Evolutionary conservation across 2,113 vertebrate species (phyloP).

Genomic region (Lichenostomus cassidix): DNA sequence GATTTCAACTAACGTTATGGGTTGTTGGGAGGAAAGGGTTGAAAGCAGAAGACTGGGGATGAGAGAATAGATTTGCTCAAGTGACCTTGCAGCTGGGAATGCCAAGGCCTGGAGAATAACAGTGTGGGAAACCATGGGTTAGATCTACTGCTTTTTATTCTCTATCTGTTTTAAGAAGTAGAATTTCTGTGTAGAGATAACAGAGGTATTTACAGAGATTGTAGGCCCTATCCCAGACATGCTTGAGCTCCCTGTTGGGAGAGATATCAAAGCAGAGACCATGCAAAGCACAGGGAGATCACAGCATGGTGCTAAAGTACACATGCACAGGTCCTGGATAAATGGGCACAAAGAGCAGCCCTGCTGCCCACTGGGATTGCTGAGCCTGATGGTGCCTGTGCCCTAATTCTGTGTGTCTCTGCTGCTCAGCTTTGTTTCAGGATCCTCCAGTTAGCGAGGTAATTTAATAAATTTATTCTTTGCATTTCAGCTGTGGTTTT

Average conservation of each 20-base stretch:
- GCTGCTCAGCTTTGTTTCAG: background rate
- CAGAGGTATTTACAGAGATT: background rate
- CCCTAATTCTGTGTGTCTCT: background rate
- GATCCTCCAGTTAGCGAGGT: fast-evolving
- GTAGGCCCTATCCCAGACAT: background rate
- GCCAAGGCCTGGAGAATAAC: background rate
- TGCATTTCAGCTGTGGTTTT: background rate
- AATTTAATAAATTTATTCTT: background rate
- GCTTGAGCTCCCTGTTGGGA: background rate
- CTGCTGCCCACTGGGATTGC: fast-evolving
- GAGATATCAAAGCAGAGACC: background rate
- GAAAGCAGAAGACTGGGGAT: background rate
- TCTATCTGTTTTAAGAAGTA: background rate
- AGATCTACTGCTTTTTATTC: background rate
- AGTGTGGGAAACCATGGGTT: background rate
- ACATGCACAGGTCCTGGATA: background rate
- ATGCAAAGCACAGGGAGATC: background rate
- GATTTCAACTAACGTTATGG: background rate
- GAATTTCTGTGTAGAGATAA: background rate
- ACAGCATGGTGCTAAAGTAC: fast-evolving
- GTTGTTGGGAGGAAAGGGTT: background rate
- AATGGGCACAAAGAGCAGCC: background rate
- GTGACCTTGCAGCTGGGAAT: background rate
- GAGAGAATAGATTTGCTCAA: background rate
- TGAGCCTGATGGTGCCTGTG: background rate